Evolutionary conservation across 1,140 invertebrate genomes (phyloP), one percentile per base, ranked within the genome.

Genomic region (Calephelis virginiensis): DNA sequence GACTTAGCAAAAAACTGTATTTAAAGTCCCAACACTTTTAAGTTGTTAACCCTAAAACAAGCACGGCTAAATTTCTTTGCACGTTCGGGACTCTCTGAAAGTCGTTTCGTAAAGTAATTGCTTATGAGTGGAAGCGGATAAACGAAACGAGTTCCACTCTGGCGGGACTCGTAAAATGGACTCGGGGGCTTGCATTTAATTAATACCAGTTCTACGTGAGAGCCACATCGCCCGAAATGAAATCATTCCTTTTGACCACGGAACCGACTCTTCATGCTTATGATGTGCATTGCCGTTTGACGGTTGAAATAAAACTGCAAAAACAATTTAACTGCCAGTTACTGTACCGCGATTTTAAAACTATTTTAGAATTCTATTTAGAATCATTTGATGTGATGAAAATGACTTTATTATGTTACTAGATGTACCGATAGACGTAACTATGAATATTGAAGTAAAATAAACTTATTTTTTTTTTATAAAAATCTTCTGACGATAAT

Each of bases 181-280:
- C 82, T 89, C 82, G 73, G 86, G 80, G 80, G 86, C 82, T 86
- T 86, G 86, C 84, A 85, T 89, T 85, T 89, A 89, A 89, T 89
- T 89, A 89, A 89, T 89, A 84, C 85, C 60, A 61, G 43, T 13
- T 45, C 77, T 85, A 88, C 80, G 85, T 86, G 81, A 81, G 74
- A 77, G 81, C 66, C 76, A 82, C 75, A 81, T 80, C 75, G 72
- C 72, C 68, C 67, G 76, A 75, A 85, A 87, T 86, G 78, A 75
- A 86, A 82, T 82, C 83, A 80, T 80, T 80, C 75, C 74, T 80
- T 85, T 81, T 82, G 81, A 85, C 81, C 78, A 73, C 73, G 70
- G 72, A 82, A 78, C 77, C 77, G 75, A 79, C 77, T 81, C 71
- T 77, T 80, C 72, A 72, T 74, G 72, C 71, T 68, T 9, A 50